Evolutionary conservation across 2,797 vertebrate species (phyloP).

Genomic region (Halcyon leucocephala): DNA sequence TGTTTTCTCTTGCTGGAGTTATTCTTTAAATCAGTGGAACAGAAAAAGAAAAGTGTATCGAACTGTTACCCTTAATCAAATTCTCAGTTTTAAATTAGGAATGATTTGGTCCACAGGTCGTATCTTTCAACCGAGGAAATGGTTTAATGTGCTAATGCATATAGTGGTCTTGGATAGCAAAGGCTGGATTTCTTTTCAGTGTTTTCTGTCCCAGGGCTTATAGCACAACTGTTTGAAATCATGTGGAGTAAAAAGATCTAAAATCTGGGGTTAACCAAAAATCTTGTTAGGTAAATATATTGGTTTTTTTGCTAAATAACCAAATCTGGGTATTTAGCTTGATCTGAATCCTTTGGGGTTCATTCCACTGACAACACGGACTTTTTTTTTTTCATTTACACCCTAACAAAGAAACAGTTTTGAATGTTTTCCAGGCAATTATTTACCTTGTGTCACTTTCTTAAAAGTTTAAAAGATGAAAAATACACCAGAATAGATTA

Average conservation of each 20-base stretch:
- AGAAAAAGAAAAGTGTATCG: slow-evolving; percentile 40
- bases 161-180: slow-evolving; percentile 22
- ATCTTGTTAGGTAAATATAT: slow-evolving; percentile 10
- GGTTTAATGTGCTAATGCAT: slow-evolving; percentile 1
- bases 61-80: slow-evolving; percentile 52
- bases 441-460: not conserved
- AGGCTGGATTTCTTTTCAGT: not conserved
- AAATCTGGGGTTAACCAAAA: slow-evolving; percentile 28
- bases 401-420: not conserved
- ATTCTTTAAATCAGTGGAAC: slow-evolving; percentile 36
- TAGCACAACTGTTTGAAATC: slow-evolving; percentile 39
- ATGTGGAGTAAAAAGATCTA: not conserved
- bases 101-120: slow-evolving; percentile 21
- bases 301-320: slow-evolving; percentile 17
- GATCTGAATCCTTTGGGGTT: slow-evolving; percentile 14
- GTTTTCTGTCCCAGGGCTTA: not conserved
- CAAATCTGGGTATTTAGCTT: not conserved
- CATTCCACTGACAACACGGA: not conserved
- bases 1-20: slow-evolving; percentile 63
- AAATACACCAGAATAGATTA: not conserved
- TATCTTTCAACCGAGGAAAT: slow-evolving; percentile 54
- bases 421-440: slow-evolving; percentile 9
- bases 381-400: not conserved
- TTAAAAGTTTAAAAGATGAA: slow-evolving; percentile 6
- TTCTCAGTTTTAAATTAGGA: slow-evolving; percentile 61